phyloP scores from a whole-genome alignment of 1,140 invertebrate genomes.

The Meloidogyne hapla region DNA sequence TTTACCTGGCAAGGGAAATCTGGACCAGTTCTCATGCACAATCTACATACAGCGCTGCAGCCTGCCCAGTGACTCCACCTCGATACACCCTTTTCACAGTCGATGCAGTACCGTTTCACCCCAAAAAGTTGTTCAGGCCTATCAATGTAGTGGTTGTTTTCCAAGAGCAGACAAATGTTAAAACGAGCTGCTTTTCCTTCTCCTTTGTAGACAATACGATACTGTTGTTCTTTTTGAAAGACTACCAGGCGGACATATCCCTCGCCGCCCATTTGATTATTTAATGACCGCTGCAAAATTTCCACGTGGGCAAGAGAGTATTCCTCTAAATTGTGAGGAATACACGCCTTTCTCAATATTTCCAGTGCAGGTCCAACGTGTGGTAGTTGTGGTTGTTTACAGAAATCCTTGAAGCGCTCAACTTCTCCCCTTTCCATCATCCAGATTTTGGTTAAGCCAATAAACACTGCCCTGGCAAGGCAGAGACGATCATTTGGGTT shows the following conservation, averaged over 20 bases:
- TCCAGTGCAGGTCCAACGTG: too few species aligned
- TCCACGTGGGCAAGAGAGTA: not conserved
- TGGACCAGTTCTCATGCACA: not conserved
- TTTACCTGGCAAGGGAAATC: not conserved
- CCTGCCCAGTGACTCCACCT: not conserved
- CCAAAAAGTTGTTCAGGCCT: not conserved
- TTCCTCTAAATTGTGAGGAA: not conserved
- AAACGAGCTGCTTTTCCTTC: not conserved
- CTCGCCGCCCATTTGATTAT: not conserved
- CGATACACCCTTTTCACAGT: not conserved
- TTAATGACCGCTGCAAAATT: not conserved
- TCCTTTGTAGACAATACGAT: not conserved
- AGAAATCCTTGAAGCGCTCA: too few species aligned
- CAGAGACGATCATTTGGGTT: not conserved
- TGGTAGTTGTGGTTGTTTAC: too few species aligned
- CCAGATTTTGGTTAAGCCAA: not conserved
- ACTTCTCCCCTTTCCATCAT: too few species aligned
- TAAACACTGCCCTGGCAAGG: not conserved
- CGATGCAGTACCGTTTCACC: not conserved
- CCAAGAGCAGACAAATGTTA: slow-evolving; percentile 8
- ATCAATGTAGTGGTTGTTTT: slow-evolving; percentile 1
- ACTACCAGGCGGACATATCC: not conserved
- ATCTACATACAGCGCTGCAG: not conserved
- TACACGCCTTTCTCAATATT: too few species aligned
- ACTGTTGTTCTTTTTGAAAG: slow-evolving; percentile 6